Conservation (phyloP, 1,140 invertebrate genomes). For the roundworm (Caenorhabditis elegans) region DNA sequence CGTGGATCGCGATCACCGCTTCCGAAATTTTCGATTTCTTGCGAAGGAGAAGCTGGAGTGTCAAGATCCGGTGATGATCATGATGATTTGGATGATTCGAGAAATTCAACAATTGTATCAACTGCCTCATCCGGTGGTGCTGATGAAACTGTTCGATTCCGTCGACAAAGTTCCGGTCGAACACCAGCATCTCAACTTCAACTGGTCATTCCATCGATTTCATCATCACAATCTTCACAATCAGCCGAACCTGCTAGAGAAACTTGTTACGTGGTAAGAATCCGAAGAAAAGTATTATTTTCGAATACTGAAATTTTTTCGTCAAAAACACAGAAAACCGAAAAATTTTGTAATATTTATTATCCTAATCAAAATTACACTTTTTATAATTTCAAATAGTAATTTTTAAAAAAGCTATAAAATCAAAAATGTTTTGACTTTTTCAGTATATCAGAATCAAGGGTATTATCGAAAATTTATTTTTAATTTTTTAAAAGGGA, state of each 20-base stretch:
- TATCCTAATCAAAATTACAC: no score
- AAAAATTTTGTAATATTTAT: no score
- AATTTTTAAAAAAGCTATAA: no score
- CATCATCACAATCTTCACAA: not conserved
- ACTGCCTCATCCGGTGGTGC: not conserved
- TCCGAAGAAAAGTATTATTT: no score
- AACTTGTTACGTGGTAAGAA: not conserved
- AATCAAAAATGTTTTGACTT: no score
- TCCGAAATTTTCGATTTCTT: constrained; percentile 33
- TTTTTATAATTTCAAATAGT: no score
- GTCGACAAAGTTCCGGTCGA: not conserved
- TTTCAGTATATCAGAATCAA: no score
- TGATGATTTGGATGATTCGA: not conserved
- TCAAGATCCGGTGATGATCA: not conserved
- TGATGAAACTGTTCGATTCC: not conserved
- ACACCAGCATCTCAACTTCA: not conserved
- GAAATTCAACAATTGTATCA: not conserved
- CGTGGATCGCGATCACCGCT: constrained; percentile 21
- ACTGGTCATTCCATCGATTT: constrained; percentile 1
- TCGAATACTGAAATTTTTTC: no score
- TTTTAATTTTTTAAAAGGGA: no score
- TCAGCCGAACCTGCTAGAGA: not conserved
- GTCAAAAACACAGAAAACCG: no score
- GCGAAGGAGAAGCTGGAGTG: not conserved
- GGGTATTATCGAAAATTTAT: no score